Evolutionary conservation across 2,888 invertebrate genomes (phyloP).

Genomic region (Suillia variegata): DNA sequence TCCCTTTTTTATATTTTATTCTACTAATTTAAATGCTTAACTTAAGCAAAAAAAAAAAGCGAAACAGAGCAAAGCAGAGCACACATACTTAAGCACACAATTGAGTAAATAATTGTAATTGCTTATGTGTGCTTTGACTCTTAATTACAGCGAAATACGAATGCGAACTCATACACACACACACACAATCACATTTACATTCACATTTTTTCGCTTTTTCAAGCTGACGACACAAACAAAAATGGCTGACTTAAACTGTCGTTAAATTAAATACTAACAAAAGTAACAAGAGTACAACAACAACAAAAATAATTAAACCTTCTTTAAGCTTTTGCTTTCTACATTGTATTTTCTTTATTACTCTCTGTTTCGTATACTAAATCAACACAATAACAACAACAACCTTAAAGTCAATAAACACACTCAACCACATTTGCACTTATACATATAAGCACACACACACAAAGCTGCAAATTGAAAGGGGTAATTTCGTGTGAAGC

Average conservation of each 20-base stretch:
- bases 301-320: no score
- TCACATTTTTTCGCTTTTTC: no score
- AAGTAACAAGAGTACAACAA: background rate
- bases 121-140: constrained; percentile 43
- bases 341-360: no score
- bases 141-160: constrained; percentile 37
- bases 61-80: background rate
- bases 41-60: background rate
- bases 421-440: background rate
- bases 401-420: constrained; percentile 1
- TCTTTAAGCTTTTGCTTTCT: background rate
- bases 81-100: background rate
- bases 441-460: background rate
- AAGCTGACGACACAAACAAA: background rate
- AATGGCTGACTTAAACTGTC: constrained; percentile 8
- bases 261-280: constrained; percentile 8
- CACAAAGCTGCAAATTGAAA: constrained; percentile 44
- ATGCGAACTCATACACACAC: background rate
- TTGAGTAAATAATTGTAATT: constrained; percentile 39
- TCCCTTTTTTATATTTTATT: no score
- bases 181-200: no score
- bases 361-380: no score
- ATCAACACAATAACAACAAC: no score
- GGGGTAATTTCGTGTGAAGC: constrained; percentile 51
- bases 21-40: background rate